Conservation (phyloP, 2,113 vertebrate species). For the Nerophis lumbriciformis region DNA sequence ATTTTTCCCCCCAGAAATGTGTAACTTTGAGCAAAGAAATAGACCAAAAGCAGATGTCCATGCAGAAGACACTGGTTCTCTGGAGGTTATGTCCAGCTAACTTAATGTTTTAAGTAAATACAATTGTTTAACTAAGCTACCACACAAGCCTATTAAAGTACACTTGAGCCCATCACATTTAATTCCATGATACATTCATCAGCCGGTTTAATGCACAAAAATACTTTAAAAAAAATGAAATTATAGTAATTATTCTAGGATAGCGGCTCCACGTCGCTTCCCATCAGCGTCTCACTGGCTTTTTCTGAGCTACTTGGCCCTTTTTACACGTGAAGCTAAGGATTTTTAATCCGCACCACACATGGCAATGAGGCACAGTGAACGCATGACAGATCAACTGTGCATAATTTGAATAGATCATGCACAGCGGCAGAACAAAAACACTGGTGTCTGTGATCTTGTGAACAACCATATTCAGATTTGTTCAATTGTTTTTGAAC, state of each 20-base stretch:
- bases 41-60: too few species aligned
- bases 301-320: constrained; percentile 4
- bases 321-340: constrained; percentile 16
- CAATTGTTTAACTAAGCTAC: too few species aligned
- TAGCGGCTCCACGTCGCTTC: constrained; percentile 21
- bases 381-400: constrained; percentile 5
- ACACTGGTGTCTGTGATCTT: constrained; percentile 8
- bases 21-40: too few species aligned
- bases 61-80: too few species aligned
- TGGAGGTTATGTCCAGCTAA: too few species aligned
- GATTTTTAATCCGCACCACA: constrained; percentile 30
- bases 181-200: constrained; percentile 42
- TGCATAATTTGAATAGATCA: constrained; percentile 27
- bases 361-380: constrained; percentile 14
- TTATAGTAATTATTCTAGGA: constrained; percentile 31
- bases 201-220: constrained; percentile 23
- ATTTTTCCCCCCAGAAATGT: too few species aligned
- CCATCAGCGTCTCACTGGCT: constrained; percentile 25
- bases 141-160: constrained; percentile 2
- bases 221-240: constrained; percentile 26
- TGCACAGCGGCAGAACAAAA: neutral
- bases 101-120: neutral
- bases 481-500: too few species aligned
- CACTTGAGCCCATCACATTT: constrained; percentile 37
- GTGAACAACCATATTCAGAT: neutral